Conservation (phyloP, 2,888 invertebrate species). For the Stenichneumon culpator region DNA sequence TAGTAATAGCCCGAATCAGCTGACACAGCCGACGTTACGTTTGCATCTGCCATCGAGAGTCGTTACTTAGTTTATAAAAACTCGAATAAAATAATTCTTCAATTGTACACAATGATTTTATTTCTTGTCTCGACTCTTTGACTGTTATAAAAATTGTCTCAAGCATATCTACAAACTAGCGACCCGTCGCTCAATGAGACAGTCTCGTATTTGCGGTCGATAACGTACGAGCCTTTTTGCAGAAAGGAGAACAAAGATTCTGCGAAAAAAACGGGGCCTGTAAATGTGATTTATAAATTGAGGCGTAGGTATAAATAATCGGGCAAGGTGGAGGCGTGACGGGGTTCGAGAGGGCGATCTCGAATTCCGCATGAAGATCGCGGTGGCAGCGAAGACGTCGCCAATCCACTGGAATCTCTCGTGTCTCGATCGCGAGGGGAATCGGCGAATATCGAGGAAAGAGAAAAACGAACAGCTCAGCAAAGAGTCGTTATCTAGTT, state of each 20-base stretch:
- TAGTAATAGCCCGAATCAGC: slow-evolving; percentile 66
- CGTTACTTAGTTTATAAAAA: slow-evolving; percentile 12
- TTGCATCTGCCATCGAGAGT: not conserved
- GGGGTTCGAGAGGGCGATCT: slow-evolving; percentile 5
- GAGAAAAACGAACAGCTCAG: slow-evolving; percentile 53
- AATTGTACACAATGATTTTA: slow-evolving; percentile 2
- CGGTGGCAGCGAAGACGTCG: slow-evolving; percentile 59
- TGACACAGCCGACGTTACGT: slow-evolving; percentile 66
- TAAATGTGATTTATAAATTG: slow-evolving; percentile 46
- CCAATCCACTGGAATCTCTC: slow-evolving; percentile 16
- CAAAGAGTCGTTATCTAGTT: too few species aligned
- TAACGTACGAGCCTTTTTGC: not conserved
- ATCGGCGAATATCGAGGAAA: slow-evolving; percentile 57
- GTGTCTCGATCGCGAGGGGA: slow-evolving; percentile 61
- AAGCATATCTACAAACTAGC: slow-evolving; percentile 9
- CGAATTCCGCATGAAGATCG: slow-evolving; percentile 40
- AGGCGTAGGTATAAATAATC: slow-evolving; percentile 46
- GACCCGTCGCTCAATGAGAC: slow-evolving; percentile 23
- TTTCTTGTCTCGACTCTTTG: not conserved
- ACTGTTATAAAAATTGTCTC: not conserved
- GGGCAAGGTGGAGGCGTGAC: slow-evolving; percentile 35
- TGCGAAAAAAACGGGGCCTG: not conserved
- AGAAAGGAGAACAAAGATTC: slow-evolving; percentile 4
- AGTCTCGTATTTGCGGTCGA: not conserved
- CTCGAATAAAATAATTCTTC: slow-evolving; percentile 15